Conservation (phyloP, 2,113 vertebrate species). For the Zapornia atra region DNA sequence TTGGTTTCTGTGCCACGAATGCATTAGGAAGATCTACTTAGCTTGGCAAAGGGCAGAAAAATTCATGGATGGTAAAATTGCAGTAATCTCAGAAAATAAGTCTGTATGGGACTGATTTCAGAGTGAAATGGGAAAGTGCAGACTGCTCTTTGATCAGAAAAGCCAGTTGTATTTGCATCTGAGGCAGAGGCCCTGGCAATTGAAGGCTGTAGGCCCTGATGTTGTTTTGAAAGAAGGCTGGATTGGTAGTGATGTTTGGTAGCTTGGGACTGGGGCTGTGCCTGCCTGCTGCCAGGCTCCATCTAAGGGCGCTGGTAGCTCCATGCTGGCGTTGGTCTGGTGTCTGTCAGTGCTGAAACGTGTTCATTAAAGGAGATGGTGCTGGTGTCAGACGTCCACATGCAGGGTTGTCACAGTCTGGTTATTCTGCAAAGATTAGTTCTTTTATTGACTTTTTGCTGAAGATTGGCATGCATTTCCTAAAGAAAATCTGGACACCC, state of each 20-base stretch:
- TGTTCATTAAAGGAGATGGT: neutral
- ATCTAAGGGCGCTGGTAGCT: neutral
- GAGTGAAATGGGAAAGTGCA: neutral
- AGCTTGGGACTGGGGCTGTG: neutral
- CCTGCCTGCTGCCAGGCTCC: neutral
- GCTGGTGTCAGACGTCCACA: conserved; percentile 35
- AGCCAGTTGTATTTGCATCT: neutral
- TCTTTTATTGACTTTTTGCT: conserved; percentile 35
- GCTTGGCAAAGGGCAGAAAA: neutral
- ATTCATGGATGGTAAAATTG: neutral
- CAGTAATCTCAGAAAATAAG: neutral
- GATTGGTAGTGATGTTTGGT: neutral
- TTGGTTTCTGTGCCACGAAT: neutral
- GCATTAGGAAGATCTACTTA: neutral
- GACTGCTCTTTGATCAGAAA: neutral
- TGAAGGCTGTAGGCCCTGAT: neutral
- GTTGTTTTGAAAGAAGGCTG: neutral
- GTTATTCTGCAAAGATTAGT: conserved; percentile 24
- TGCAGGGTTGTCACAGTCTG: conserved; percentile 42
- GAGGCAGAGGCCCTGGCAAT: neutral
- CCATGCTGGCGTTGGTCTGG: neutral
- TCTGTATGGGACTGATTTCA: neutral
- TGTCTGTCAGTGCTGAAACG: conserved; percentile 16
- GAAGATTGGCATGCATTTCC: conserved; percentile 49
- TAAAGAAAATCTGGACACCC: conserved; percentile 55